Conservation (phyloP, 2,797 vertebrate species). For the Protonibea diacanthus region DNA sequence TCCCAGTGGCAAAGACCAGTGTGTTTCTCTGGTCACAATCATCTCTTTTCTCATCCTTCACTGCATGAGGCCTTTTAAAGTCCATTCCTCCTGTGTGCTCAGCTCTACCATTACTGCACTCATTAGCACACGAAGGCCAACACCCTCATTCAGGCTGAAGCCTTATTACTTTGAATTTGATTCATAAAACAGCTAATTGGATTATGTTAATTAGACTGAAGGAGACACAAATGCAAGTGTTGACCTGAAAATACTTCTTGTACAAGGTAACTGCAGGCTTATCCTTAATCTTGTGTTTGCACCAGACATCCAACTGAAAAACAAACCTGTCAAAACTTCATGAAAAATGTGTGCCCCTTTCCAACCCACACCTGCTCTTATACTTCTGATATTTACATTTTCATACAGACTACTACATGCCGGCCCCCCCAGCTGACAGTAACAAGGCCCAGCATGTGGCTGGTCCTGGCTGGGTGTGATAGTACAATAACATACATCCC, state of each 20-base stretch:
- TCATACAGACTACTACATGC: background rate
- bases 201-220: constrained; percentile 9
- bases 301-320: background rate
- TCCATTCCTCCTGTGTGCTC: background rate
- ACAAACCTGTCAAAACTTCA: background rate
- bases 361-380: background rate
- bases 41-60: constrained; percentile 7
- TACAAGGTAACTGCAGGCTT: background rate
- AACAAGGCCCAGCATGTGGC: constrained; percentile 25
- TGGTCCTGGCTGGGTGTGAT: constrained; percentile 26
- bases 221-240: background rate
- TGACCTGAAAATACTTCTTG: background rate
- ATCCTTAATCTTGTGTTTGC: background rate
- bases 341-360: background rate
- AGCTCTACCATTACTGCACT: constrained; percentile 2
- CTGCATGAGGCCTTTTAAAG: constrained; percentile 7
- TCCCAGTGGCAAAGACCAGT: constrained; percentile 2
- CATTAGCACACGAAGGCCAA: constrained; percentile 15
- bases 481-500: background rate
- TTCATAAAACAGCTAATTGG: constrained; percentile 6
- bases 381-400: too few relatives aligned
- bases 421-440: constrained; percentile 3
- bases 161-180: background rate
- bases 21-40: constrained; percentile 5
- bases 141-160: background rate